These are phyloP conservation scores for Anoplolepis gracilipes DNA, from an alignment of 1,140 invertebrate genomes.

Conservation along the genomic window DNA sequence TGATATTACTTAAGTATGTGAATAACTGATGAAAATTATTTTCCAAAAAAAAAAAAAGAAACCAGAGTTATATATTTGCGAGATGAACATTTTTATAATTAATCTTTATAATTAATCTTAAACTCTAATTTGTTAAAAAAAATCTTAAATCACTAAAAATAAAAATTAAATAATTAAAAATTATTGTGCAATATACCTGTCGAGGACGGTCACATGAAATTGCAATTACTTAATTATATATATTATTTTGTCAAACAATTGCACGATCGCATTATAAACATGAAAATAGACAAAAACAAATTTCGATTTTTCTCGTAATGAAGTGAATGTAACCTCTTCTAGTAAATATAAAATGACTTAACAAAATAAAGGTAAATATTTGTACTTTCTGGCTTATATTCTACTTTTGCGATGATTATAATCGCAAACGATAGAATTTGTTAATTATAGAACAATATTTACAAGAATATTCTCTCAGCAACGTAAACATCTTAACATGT, in stretches of 20 bases:
- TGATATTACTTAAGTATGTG: neutral
- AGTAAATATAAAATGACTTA: conserved; percentile 46
- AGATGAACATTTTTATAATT: neutral
- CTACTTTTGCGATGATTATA: conserved; percentile 8
- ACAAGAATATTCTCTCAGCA: conserved; percentile 19
- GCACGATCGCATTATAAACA: neutral
- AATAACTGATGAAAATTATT: neutral
- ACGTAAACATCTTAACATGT: conserved; percentile 7
- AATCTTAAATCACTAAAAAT: neutral
- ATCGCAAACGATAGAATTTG: conserved; percentile 24
- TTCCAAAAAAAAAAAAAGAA: neutral
- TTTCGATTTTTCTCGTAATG: conserved; percentile 21
- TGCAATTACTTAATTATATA: neutral
- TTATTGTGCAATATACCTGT: no score
- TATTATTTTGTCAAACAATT: neutral
- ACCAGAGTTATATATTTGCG: neutral
- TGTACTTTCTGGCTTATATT: conserved; percentile 1
- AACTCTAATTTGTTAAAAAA: no score
- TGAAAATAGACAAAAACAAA: conserved; percentile 17
- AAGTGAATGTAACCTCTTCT: conserved; percentile 22
- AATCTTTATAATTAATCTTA: neutral
- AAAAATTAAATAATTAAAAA: no score
- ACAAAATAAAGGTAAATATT: conserved; percentile 45
- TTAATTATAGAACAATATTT: conserved; percentile 34
- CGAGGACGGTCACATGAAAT: no score